Evolutionary conservation across 2,888 invertebrate genomes (phyloP).

Genomic region (Auanema freiburgensis): DNA sequence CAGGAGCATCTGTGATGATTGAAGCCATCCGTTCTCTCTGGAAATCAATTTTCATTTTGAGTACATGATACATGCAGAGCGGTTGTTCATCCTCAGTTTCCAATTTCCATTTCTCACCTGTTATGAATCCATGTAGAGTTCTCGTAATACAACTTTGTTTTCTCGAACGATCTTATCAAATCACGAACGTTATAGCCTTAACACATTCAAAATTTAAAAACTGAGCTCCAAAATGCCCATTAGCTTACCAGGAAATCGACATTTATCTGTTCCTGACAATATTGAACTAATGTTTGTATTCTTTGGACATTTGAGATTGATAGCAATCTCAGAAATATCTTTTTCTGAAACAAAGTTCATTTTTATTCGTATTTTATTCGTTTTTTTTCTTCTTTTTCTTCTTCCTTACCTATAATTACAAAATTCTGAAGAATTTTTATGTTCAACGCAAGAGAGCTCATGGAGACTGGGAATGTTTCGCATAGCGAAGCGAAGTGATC

Average conservation of each 20-base stretch:
- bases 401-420: slow-evolving; percentile 33
- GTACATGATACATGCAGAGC: neutral
- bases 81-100: neutral
- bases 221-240: neutral
- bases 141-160: slow-evolving; percentile 39
- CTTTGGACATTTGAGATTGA: slow-evolving; percentile 36
- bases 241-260: slow-evolving; percentile 36
- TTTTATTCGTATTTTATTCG: neutral
- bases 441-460: slow-evolving; percentile 42
- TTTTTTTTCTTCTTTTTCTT: too few relatives aligned
- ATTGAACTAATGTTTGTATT: slow-evolving; percentile 35
- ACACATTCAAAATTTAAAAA: neutral
- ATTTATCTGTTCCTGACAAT: slow-evolving; percentile 36
- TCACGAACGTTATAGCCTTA: slow-evolving; percentile 38
- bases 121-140: slow-evolving; percentile 48
- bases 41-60: slow-evolving; percentile 6
- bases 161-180: slow-evolving; percentile 32
- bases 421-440: slow-evolving; percentile 36
- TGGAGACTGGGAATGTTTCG: slow-evolving; percentile 48
- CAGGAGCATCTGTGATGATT: slow-evolving; percentile 33
- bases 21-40: slow-evolving; percentile 40
- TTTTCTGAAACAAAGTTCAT: slow-evolving; percentile 18
- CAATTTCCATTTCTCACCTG: slow-evolving; percentile 15
- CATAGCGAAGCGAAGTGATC: slow-evolving; percentile 49
- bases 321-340: slow-evolving; percentile 20